Conservation (phyloP, 2,888 invertebrate genomes). For the Acronicta aceris region DNA sequence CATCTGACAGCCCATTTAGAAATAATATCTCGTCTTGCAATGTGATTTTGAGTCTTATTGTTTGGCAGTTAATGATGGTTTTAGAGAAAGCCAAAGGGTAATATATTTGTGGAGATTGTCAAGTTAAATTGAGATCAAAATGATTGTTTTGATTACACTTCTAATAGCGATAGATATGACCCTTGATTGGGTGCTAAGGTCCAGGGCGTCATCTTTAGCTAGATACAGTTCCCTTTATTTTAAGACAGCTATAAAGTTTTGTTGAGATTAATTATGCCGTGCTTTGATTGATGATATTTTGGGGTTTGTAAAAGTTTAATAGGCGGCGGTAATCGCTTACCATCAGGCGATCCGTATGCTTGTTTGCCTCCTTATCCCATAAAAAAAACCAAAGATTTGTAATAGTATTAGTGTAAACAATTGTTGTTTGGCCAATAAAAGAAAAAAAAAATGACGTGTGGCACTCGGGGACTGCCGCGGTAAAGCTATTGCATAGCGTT, state of each 20-base stretch:
- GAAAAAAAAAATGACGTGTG: no score
- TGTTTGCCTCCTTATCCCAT: no score
- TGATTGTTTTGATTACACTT: conserved; percentile 48
- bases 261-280: conserved; percentile 31
- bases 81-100: background rate
- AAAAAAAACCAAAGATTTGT: no score
- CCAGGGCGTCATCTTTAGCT: background rate
- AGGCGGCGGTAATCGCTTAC: no score
- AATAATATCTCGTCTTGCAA: background rate
- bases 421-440: no score
- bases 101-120: conserved; percentile 24
- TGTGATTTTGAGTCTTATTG: conserved; percentile 6
- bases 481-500: no score
- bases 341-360: no score
- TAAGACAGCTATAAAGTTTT: conserved; percentile 20
- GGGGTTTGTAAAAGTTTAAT: background rate
- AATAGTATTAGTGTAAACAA: no score
- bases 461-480: no score
- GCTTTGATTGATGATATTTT: conserved; percentile 11
- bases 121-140: conserved; percentile 39
- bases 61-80: background rate
- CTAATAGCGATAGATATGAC: conserved; percentile 26
- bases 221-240: conserved; percentile 26
- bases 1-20: conserved; percentile 11
- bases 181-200: conserved; percentile 23